Conservation (phyloP, 2,113 vertebrate species). For the Vimba vimba region DNA sequence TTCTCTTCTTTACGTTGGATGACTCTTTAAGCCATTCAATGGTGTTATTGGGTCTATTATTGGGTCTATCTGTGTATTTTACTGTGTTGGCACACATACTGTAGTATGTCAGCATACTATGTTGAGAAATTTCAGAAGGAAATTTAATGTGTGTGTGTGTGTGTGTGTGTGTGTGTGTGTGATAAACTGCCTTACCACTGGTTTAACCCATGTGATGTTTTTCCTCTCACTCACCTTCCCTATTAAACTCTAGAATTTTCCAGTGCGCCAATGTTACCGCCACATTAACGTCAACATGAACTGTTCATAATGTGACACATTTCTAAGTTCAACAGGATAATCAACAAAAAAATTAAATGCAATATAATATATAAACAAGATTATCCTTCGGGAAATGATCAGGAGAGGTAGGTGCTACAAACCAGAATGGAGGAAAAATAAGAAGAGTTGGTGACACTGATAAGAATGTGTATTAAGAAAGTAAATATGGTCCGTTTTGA, state of each 20-base stretch:
- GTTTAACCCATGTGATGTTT: slow-evolving; percentile 15
- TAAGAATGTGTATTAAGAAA: too few species aligned
- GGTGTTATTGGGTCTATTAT: not conserved
- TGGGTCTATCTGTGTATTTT: not conserved
- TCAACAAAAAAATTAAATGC: too few species aligned
- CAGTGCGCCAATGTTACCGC: not conserved
- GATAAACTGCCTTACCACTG: not conserved
- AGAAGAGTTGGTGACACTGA: too few species aligned
- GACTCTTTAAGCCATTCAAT: slow-evolving; percentile 16
- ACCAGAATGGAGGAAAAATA: too few species aligned
- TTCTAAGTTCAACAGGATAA: too few species aligned
- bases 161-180: not conserved
- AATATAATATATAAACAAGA: too few species aligned
- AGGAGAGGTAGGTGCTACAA: too few species aligned
- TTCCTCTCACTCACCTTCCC: not conserved
- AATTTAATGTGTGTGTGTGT: not conserved
- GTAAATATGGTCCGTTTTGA: too few species aligned
- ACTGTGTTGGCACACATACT: not conserved
- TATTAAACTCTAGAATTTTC: not conserved
- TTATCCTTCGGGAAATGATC: too few species aligned
- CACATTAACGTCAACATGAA: too few species aligned
- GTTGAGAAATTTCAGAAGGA: slow-evolving; percentile 7
- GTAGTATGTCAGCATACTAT: slow-evolving; percentile 38
- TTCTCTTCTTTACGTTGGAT: slow-evolving; percentile 25
- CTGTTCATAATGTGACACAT: too few species aligned